Base-by-base conservation (phyloP, 2,113 vertebrate genomes). In the Pseudopodoces humilis region DNA sequence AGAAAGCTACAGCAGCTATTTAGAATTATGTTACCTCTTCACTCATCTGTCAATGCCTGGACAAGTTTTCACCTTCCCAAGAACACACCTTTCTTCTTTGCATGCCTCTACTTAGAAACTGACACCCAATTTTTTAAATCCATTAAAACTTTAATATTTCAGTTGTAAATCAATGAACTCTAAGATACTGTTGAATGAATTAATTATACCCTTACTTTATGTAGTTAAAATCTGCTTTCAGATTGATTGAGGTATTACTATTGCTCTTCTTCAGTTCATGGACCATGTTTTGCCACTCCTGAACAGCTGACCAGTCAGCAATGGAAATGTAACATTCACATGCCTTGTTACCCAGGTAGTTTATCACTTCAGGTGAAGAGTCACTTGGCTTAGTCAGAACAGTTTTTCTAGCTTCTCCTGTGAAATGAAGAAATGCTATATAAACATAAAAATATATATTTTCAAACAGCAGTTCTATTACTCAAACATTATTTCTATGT, bases 201-300 rank as follows among this genome's bases (percentile, higher is more conserved):
- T 14, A 62, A 62, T 33, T 27, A 49, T 5, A 83, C 8, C 55
- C 98, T 98, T 96, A 99, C 98, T 99, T 99, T 92, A 99, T 98
- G 88, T 99, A 99, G 98, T 99, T 99, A 95, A 99, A 99, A 81
- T 99, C 99, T 2, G 98, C 98, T 95, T 99, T 99, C 46, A 99
- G 97, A 87, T 96, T 99, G 94, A 99, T 98, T 64, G 97, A 97
- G 28, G 98, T 98, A 63, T 97, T 98, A 83, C 97, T 98, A 44
- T 98, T 97, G 76, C 97, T 99, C 95, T 99, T 99, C 91, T 99
- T 99, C 82, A 99, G 94, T 23, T 98, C 95, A 3, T 98, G 97
- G 91, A 99, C 97, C 21, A 98, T 98, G 77, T 97, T 98, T 94
- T 99, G 99, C 99, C 99, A 99, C 94, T 99, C 99, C 91, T 99